phyloP scores from a whole-genome alignment of 2,113 vertebrate genomes.

The Sinocyclocheilus anophthalmus region DNA sequence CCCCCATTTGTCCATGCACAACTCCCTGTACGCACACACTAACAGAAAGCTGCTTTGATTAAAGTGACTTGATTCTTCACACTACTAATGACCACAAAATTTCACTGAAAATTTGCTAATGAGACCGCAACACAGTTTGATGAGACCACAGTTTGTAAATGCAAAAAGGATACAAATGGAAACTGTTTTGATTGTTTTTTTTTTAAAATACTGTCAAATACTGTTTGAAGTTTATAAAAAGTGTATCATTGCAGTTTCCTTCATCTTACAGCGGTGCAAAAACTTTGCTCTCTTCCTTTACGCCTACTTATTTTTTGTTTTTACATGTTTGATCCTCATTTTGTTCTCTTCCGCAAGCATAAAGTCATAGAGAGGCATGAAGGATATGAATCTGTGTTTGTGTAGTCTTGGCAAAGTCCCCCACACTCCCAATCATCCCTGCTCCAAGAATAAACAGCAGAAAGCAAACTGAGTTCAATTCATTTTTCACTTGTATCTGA shows the following conservation, averaged over 20 bases:
- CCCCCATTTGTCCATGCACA: no score
- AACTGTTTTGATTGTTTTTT: no score
- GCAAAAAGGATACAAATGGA: neutral
- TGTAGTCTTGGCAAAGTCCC: conserved; percentile 9
- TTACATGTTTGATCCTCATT: conserved; percentile 1
- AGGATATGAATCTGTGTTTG: conserved; percentile 18
- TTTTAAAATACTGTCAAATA: neutral
- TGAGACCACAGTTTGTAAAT: neutral
- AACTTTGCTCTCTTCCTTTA: conserved; percentile 46
- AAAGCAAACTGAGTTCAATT: conserved; percentile 3
- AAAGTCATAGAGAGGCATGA: neutral
- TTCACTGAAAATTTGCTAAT: neutral
- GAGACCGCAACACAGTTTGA: neutral
- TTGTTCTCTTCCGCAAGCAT: neutral
- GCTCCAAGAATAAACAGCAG: conserved; percentile 1
- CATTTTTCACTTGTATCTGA: conserved; percentile 10
- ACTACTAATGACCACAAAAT: neutral
- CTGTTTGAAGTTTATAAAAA: conserved; percentile 57
- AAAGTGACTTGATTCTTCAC: neutral
- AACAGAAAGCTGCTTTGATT: neutral
- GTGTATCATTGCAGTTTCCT: conserved; percentile 52
- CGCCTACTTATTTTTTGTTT: neutral
- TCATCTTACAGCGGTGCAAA: conserved; percentile 53
- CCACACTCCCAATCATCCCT: neutral
- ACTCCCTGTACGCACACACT: no score